Evolutionary conservation across 2,797 vertebrate genomes (phyloP).

Genomic region (Acipenser oxyrinchus): DNA sequence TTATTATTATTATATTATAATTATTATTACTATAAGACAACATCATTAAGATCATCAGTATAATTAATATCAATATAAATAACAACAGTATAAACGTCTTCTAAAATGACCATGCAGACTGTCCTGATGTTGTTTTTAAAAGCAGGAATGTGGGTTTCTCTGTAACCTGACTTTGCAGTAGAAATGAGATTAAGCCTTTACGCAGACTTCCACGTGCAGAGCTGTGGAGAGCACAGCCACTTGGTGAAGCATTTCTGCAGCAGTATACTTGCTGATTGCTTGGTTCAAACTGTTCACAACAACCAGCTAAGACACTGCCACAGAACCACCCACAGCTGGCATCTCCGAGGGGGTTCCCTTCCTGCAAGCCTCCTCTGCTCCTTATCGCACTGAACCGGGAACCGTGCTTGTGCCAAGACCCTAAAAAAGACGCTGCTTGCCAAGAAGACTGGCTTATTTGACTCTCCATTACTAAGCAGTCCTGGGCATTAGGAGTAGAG

Average conservation of each 20-base stretch:
- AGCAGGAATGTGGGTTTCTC: neutral
- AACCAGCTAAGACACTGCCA: constrained; percentile 99
- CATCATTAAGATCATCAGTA: too few relatives aligned
- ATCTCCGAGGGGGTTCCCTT: constrained; percentile 3
- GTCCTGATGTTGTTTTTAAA: too few relatives aligned
- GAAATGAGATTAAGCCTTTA: neutral
- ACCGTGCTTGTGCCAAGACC: constrained; percentile 15
- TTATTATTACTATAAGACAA: too few relatives aligned
- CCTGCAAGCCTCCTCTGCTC: constrained; percentile 16
- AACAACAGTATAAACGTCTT: too few relatives aligned
- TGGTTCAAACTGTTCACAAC: constrained; percentile 91
- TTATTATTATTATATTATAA: too few relatives aligned
- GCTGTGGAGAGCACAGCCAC: constrained; percentile 33
- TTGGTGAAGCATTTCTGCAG: constrained; percentile 96
- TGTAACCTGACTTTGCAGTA: constrained; percentile 9
- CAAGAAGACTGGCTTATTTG: too few relatives aligned
- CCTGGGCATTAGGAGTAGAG: too few relatives aligned
- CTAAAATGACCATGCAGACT: too few relatives aligned
- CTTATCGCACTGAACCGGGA: constrained; percentile 7
- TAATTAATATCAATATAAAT: too few relatives aligned
- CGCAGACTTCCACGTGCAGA: fast-evolving
- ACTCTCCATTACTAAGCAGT: too few relatives aligned
- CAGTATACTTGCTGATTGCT: constrained; percentile 99
- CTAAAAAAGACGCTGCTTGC: too few relatives aligned
- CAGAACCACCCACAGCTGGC: constrained; percentile 96